Conservation (phyloP, 2,797 vertebrate species). For the Pseudomugil gertrudae region DNA sequence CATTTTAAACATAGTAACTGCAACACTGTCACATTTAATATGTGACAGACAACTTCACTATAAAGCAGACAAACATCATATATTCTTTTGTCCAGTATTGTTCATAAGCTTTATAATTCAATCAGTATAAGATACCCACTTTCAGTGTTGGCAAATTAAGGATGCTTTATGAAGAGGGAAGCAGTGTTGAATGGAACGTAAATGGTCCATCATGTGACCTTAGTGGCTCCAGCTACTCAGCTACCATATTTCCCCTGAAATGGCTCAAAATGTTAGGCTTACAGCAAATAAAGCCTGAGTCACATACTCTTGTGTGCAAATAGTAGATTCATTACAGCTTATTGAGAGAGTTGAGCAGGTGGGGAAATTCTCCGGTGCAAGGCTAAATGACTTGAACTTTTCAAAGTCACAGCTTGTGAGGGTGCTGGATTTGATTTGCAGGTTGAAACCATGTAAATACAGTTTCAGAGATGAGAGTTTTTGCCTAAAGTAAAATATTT, state of each 20-base stretch:
- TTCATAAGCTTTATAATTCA: slow-evolving; percentile 20
- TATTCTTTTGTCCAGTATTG: slow-evolving; percentile 28
- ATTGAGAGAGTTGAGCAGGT: slow-evolving; percentile 50
- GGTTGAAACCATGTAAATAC: slow-evolving; percentile 63
- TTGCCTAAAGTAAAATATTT: slow-evolving; percentile 59
- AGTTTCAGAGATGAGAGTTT: slow-evolving; percentile 41
- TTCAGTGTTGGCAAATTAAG: slow-evolving; percentile 23
- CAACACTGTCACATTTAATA: slow-evolving; percentile 35
- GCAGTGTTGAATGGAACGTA: slow-evolving; percentile 20
- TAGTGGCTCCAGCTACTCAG: slow-evolving; percentile 23
- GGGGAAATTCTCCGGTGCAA: slow-evolving; percentile 45
- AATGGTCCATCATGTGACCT: slow-evolving; percentile 23
- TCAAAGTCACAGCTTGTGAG: slow-evolving; percentile 62
- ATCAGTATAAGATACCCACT: slow-evolving; percentile 19
- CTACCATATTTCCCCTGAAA: slow-evolving; percentile 48
- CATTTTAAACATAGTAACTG: slow-evolving; percentile 9
- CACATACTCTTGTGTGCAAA: slow-evolving; percentile 68
- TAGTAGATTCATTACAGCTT: slow-evolving; percentile 64
- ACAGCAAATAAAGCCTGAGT: slow-evolving; percentile 55
- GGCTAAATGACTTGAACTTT: slow-evolving; percentile 67
- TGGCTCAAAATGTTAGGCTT: slow-evolving; percentile 64
- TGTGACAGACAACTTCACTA: slow-evolving; percentile 18
- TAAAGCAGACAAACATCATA: slow-evolving; percentile 22
- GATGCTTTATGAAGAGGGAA: slow-evolving; percentile 13
- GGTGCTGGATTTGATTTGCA: slow-evolving; percentile 40